Base-by-base conservation (phyloP, 2,797 vertebrate species). In the Trichosurus vulpecula region DNA sequence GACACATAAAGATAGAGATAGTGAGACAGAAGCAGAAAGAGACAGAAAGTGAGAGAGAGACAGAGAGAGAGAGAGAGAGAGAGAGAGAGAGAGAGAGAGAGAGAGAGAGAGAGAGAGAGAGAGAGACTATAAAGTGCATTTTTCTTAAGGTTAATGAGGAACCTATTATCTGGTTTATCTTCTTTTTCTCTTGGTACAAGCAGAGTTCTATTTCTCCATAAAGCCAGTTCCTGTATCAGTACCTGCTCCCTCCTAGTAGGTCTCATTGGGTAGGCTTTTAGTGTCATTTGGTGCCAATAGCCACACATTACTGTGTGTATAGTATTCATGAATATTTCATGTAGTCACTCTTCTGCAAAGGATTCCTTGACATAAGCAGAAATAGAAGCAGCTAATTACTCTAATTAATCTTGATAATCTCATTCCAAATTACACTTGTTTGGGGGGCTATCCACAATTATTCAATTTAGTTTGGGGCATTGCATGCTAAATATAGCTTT, bases 341-440 rank as follows among this genome's bases (percentile, higher is more conserved):
- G 0, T 54, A 94, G 51, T 87, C 58, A 54, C 66, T 81, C 74
- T 97, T 94, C 90, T 92, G 27, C 52, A 94, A 96, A 96, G 61
- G 74, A 74, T 90, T 95, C 22, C 93, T 87, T 96, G 22, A 97
- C 95, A 94, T 1, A 91, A 81, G 52, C 35, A 96, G n/a, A 54
- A 97, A 96, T 81, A 9, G 41, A 91, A 47, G 92, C 93, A 93
- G 51, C 58, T 96, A 96, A 97, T 97, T 97, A 97, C 54, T 92
- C 54, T 94, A 97, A 97, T 90, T 96, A 98, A 87, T 94, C 92
- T 91, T 94, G 52, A 90, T 93, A 93, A 96, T 95, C 95, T 96
- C 10, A 96, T 96, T 97, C 30, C 54, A 98, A 74, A 94, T 47
- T 89, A 90, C 93, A 93, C 53, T 96, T 90, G 31, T 94, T 94